A percentile compares a stretch with the other conserved stretches of the same genome.
Conservation (phyloP, 2,888 invertebrate genomes). For the Lamellibrachia columna region DNA sequence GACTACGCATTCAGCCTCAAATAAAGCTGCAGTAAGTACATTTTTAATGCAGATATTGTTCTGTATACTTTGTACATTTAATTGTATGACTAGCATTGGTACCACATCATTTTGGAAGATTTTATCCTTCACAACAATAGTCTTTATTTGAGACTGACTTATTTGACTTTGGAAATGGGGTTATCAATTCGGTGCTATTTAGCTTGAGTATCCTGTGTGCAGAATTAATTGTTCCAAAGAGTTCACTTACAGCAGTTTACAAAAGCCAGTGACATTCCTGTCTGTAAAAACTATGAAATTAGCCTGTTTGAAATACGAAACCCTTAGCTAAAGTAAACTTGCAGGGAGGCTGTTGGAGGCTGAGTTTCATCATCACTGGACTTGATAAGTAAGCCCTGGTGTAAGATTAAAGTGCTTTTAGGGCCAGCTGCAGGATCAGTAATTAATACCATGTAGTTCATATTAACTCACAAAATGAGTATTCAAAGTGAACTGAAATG, state of each 20-base stretch:
- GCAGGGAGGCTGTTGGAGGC: not conserved
- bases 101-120: not conserved
- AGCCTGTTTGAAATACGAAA: not conserved
- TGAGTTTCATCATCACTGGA: not conserved
- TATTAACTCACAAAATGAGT: not conserved
- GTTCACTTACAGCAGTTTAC: not conserved
- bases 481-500: not conserved
- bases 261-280: not conserved
- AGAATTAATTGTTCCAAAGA: not conserved
- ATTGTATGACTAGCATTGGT: not conserved
- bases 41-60: not conserved
- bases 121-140: not conserved
- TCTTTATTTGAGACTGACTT: not conserved
- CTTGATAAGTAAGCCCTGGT: slow-evolving; percentile 10
- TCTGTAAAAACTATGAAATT: slow-evolving; percentile 16
- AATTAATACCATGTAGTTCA: not conserved
- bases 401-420: not conserved
- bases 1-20: not conserved
- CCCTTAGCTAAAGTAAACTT: not conserved
- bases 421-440: not conserved
- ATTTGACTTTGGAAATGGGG: not conserved
- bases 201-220: not conserved
- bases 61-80: not conserved
- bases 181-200: slow-evolving; percentile 2
- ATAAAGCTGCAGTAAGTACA: not conserved